Percentiles rank a stretch among this genome's conserved stretches.
Conservation (phyloP, 2,888 invertebrate species). For the Tetragonisca angustula region DNA sequence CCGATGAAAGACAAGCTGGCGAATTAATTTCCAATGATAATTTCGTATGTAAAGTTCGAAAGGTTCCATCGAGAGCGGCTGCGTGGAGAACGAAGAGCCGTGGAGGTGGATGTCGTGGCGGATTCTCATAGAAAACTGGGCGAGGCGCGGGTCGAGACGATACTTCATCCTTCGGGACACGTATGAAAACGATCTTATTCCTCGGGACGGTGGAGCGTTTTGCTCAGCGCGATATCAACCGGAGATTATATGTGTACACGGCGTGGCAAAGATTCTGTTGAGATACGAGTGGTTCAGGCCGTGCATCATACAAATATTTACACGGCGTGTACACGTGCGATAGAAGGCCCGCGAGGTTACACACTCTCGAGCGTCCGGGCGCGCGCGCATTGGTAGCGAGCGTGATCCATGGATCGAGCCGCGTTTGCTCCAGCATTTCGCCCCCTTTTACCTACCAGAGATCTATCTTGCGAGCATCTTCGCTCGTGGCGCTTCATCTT, state of each 20-base stretch:
- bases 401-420: constrained; percentile 64
- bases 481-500: constrained; percentile 27
- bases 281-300: constrained; percentile 58
- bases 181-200: constrained; percentile 61
- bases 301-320: constrained; percentile 75
- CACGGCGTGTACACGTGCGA: constrained; percentile 64
- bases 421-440: constrained; percentile 40
- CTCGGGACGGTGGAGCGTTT: constrained; percentile 48
- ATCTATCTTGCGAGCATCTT: constrained; percentile 53
- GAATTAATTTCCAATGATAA: too few species aligned
- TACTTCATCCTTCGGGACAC: constrained; percentile 58
- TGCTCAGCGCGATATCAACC: constrained; percentile 62
- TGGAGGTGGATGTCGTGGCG: background rate
- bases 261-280: constrained; percentile 61
- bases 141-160: constrained; percentile 44
- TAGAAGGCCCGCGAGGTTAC: constrained; percentile 53
- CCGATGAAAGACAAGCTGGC: too few species aligned
- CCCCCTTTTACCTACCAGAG: constrained; percentile 38
- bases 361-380: background rate
- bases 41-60: too few species aligned
- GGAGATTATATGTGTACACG: constrained; percentile 62
- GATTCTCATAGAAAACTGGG: constrained; percentile 34
- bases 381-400: constrained; percentile 62
- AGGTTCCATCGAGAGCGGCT: too few species aligned
- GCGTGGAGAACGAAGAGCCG: background rate